phyloP scores from a whole-genome alignment of 2,797 vertebrate genomes.

The Trichosurus vulpecula region DNA sequence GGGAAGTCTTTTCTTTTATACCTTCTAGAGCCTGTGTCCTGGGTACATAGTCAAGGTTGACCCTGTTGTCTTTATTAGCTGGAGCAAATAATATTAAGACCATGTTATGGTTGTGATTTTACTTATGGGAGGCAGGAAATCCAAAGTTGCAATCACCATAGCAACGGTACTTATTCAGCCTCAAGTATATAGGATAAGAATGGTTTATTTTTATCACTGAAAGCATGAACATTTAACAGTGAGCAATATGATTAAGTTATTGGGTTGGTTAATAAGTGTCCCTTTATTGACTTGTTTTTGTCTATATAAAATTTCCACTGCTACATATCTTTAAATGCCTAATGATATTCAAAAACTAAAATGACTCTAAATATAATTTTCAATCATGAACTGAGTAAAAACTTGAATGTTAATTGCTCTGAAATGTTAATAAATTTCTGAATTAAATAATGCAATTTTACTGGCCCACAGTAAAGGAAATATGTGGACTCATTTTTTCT shows the following conservation, averaged over 20 bases:
- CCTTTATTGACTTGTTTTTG: background rate
- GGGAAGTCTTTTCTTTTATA: background rate
- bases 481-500: background rate
- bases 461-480: background rate
- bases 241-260: background rate
- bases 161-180: slow-evolving; percentile 31
- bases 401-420: background rate
- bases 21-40: background rate
- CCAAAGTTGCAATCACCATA: slow-evolving; percentile 32
- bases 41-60: background rate
- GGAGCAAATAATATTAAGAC: slow-evolving; percentile 46
- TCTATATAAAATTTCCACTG: background rate
- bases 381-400: background rate
- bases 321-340: background rate
- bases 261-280: background rate
- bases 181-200: background rate
- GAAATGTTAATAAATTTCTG: background rate
- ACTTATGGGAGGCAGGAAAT: slow-evolving; percentile 38
- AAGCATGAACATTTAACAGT: background rate
- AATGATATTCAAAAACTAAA: background rate
- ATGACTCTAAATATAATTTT: background rate
- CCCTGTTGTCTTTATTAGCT: slow-evolving; percentile 62
- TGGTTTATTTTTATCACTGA: background rate
- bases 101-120: slow-evolving; percentile 41
- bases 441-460: background rate